These are phyloP conservation scores for Trichomalopsis sarcophagae DNA, from an alignment of 1,140 invertebrate species.

Conservation along the genomic window DNA sequence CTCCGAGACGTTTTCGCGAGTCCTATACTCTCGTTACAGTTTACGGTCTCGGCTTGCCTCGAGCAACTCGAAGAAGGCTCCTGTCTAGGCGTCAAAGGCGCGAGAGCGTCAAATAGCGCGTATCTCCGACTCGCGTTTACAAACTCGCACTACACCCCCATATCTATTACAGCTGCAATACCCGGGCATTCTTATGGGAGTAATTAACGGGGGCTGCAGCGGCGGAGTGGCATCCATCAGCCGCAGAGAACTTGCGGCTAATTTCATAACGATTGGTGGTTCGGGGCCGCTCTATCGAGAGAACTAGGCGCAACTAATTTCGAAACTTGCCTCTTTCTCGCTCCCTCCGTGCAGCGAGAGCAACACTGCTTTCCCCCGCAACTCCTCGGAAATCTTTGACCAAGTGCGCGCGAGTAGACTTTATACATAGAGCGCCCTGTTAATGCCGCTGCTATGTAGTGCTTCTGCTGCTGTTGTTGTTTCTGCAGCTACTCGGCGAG, in stretches of 20 bases:
- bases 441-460: background rate
- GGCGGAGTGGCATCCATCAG: background rate
- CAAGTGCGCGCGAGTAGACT: background rate
- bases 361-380: background rate
- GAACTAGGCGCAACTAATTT: slow-evolving; percentile 39
- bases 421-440: background rate
- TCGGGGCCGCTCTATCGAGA: slow-evolving; percentile 6
- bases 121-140: background rate
- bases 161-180: slow-evolving; percentile 41
- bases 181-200: slow-evolving; percentile 35
- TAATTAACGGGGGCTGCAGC: slow-evolving; percentile 40
- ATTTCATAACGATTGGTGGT: slow-evolving; percentile 43
- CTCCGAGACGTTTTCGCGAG: slow-evolving; percentile 6
- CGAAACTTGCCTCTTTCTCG: slow-evolving; percentile 21
- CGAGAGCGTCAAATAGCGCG: slow-evolving; percentile 32
- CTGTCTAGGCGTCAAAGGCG: background rate
- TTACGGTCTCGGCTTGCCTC: background rate
- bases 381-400: slow-evolving; percentile 6
- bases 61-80: background rate
- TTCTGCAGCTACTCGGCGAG: background rate
- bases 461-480: background rate
- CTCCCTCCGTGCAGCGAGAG: background rate
- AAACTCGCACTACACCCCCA: background rate
- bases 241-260: background rate
- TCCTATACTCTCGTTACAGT: background rate